A percentile compares a stretch with the other conserved stretches of the same genome.
These are phyloP conservation scores for Platycheirus rosarum DNA, from an alignment of 2,888 invertebrate genomes.

Conservation along the genomic window DNA sequence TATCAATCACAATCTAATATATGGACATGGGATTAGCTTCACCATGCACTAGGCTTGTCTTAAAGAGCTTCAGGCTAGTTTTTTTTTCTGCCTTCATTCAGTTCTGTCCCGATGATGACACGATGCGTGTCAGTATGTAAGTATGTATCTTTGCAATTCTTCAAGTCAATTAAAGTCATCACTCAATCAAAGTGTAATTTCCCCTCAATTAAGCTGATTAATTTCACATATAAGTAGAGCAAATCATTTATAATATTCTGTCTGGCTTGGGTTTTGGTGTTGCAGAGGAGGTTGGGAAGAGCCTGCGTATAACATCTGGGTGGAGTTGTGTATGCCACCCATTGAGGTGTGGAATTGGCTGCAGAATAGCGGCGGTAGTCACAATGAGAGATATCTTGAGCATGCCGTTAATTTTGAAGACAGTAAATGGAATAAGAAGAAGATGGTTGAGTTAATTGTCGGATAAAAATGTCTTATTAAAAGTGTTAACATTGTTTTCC, in stretches of 20 bases:
- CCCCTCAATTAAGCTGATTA: constrained; percentile 71
- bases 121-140: constrained; percentile 10
- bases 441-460: neutral
- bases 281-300: neutral
- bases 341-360: constrained; percentile 57
- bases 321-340: constrained; percentile 54
- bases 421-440: neutral
- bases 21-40: constrained; percentile 31
- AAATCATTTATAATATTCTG: constrained; percentile 70
- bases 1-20: constrained; percentile 17
- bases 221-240: constrained; percentile 71
- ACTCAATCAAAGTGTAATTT: constrained; percentile 72
- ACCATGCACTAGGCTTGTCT: neutral
- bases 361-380: constrained; percentile 33
- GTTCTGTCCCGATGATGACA: neutral
- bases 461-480: neutral
- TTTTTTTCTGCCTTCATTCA: neutral
- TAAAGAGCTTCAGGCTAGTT: neutral
- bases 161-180: constrained; percentile 68
- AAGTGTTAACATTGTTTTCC: no score
- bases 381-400: constrained; percentile 46
- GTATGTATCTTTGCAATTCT: constrained; percentile 60
- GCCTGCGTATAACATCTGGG: constrained; percentile 18
- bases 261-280: constrained; percentile 39
- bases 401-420: constrained; percentile 29